A percentile compares a stretch with the other conserved stretches of the same genome.
Evolutionary conservation across 1,140 invertebrate species (phyloP).

Genomic region (Piezodorus guildinii): DNA sequence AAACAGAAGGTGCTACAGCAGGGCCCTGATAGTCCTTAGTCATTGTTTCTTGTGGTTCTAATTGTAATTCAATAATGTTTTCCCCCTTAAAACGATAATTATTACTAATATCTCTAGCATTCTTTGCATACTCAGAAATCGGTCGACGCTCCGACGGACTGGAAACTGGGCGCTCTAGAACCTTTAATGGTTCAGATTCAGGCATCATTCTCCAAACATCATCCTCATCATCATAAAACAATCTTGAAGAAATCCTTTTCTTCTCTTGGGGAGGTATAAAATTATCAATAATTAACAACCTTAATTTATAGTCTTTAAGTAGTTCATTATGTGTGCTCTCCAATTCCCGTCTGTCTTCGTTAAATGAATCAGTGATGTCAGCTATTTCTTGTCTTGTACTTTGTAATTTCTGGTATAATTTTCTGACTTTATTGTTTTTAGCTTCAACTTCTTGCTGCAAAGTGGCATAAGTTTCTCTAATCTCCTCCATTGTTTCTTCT

Average conservation of each 20-base stretch:
- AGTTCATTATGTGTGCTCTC: slow-evolving; percentile 71
- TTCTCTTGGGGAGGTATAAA: slow-evolving; percentile 79
- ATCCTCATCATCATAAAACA: slow-evolving; percentile 76
- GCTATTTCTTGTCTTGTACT: slow-evolving; percentile 54
- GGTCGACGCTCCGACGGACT: slow-evolving; percentile 24
- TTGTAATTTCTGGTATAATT: slow-evolving; percentile 53
- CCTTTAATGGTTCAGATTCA: slow-evolving; percentile 26
- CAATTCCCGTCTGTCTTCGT: slow-evolving; percentile 63
- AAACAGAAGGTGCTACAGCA: slow-evolving; percentile 53
- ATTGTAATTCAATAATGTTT: slow-evolving; percentile 69
- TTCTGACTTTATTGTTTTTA: slow-evolving; percentile 79
- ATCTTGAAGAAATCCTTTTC: slow-evolving; percentile 62
- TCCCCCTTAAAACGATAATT: slow-evolving; percentile 37
- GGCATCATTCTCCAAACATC: slow-evolving; percentile 63
- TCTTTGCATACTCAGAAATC: slow-evolving; percentile 30
- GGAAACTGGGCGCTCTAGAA: slow-evolving; percentile 24
- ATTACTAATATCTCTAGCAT: slow-evolving; percentile 3
- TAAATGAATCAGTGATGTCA: slow-evolving; percentile 72
- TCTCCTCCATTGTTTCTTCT: slow-evolving; percentile 76
- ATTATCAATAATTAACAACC: slow-evolving; percentile 86
- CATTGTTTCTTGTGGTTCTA: slow-evolving; percentile 66
- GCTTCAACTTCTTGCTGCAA: slow-evolving; percentile 85
- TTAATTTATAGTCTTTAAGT: slow-evolving; percentile 64
- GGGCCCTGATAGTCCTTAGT: slow-evolving; percentile 68
- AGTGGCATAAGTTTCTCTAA: slow-evolving; percentile 72